Evolutionary conservation across 2,113 vertebrate species (phyloP).

Genomic region (Thunnus maccoyii): DNA sequence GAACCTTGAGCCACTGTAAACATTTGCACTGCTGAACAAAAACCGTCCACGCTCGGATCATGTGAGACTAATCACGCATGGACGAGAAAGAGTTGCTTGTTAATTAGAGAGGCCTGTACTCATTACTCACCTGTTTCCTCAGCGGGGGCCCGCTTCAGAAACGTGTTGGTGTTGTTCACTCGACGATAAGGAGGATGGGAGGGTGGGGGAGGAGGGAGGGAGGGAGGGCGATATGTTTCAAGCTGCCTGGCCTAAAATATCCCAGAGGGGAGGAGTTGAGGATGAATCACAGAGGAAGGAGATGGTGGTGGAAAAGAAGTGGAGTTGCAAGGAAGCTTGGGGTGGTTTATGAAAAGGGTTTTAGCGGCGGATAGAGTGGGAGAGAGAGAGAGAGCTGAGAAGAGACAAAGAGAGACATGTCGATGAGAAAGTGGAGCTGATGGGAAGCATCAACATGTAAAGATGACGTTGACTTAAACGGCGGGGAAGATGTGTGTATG

Average conservation of each 20-base stretch:
- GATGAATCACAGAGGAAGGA: slow-evolving; percentile 55
- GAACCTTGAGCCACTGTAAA: slow-evolving; percentile 34
- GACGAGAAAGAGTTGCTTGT: slow-evolving; percentile 75
- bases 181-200: slow-evolving; percentile 13
- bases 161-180: slow-evolving; percentile 24
- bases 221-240: slow-evolving; percentile 40
- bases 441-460: background rate
- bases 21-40: slow-evolving; percentile 22
- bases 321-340: slow-evolving; percentile 10
- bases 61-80: slow-evolving; percentile 78
- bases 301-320: slow-evolving; percentile 23
- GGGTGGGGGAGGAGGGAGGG: slow-evolving; percentile 1
- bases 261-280: slow-evolving; percentile 42
- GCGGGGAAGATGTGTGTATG: background rate
- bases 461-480: slow-evolving; percentile 62
- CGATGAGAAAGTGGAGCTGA: background rate
- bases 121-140: slow-evolving; percentile 79
- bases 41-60: slow-evolving; percentile 24
- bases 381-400: background rate
- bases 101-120: slow-evolving; percentile 76
- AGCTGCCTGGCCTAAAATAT: slow-evolving; percentile 44
- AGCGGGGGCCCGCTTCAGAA: slow-evolving; percentile 57
- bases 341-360: background rate
- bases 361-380: background rate
- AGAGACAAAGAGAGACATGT: background rate